Conservation (phyloP, 2,113 vertebrate species). For the Speoplatyrhinus poulsoni region DNA sequence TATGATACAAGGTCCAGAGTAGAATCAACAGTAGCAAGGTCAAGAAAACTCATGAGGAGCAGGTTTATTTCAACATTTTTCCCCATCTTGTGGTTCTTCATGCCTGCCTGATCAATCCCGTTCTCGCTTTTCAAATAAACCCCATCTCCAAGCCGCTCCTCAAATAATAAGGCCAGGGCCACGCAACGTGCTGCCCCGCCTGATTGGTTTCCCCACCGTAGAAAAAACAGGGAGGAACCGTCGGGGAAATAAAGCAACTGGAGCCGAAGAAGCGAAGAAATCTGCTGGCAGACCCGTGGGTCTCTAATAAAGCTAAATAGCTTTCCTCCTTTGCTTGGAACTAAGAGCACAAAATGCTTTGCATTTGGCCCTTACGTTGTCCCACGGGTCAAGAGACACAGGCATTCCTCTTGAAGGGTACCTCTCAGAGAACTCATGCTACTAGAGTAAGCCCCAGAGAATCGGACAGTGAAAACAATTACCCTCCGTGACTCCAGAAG, state of each 20-base stretch:
- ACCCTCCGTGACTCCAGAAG: conserved; percentile 8
- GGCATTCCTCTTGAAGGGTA: conserved; percentile 37
- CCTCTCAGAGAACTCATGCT: conserved; percentile 36
- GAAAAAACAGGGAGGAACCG: background rate
- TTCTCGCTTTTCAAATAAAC: conserved; percentile 62
- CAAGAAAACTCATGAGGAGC: conserved; percentile 24
- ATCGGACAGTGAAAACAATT: conserved; percentile 22
- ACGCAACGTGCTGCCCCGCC: conserved; percentile 34
- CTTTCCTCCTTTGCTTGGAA: conserved; percentile 16
- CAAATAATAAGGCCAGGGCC: conserved; percentile 59
- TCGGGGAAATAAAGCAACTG: background rate
- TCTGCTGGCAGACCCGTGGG: conserved; percentile 6
- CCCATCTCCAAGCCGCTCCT: conserved; percentile 24
- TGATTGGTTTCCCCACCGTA: conserved; percentile 27
- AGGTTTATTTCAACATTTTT: conserved; percentile 63
- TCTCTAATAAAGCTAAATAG: conserved; percentile 18
- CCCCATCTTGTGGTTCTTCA: conserved; percentile 47
- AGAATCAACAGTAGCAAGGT: background rate
- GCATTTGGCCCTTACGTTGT: conserved; percentile 23
- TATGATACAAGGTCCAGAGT: background rate
- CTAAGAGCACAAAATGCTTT: conserved; percentile 37
- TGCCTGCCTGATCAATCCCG: conserved; percentile 47
- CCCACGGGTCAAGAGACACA: conserved; percentile 6
- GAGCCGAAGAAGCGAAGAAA: background rate
- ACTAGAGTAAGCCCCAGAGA: conserved; percentile 26